phyloP scores from a whole-genome alignment of 2,888 invertebrate species.

The Diarsia rubi region DNA sequence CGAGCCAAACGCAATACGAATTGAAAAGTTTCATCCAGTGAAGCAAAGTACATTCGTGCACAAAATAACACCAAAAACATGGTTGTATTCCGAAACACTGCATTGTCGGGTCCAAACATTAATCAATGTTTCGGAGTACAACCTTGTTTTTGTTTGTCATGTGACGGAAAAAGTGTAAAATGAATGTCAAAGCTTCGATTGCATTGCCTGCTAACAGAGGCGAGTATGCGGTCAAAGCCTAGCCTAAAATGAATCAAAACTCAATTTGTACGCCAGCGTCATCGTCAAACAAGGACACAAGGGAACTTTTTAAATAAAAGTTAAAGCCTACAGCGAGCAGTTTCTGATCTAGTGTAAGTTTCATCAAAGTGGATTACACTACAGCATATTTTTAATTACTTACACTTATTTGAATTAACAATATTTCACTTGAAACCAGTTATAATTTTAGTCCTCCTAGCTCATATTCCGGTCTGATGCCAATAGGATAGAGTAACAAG shows the following conservation, averaged over 20 bases:
- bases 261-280: not conserved
- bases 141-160: not conserved
- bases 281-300: conserved; percentile 37
- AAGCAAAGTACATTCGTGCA: conserved; percentile 13
- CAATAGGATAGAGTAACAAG: not conserved
- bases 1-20: not conserved
- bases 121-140: too few relatives aligned
- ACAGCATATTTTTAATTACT: not conserved
- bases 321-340: conserved; percentile 43
- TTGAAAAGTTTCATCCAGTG: not conserved
- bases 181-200: conserved; percentile 2
- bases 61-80: conserved; percentile 10
- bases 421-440: not conserved
- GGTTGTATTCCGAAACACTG: not conserved
- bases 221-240: not conserved
- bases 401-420: not conserved
- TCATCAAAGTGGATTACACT: conserved; percentile 28
- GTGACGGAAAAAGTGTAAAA: not conserved
- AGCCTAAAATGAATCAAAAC: conserved; percentile 33
- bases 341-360: conserved; percentile 61
- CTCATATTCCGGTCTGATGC: not conserved
- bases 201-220: conserved; percentile 17
- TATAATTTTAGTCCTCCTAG: not conserved
- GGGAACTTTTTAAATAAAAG: conserved; percentile 31
- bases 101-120: too few relatives aligned